Base-by-base conservation (phyloP, 2,113 vertebrate genomes). In the Microcebus ravelobensis region DNA sequence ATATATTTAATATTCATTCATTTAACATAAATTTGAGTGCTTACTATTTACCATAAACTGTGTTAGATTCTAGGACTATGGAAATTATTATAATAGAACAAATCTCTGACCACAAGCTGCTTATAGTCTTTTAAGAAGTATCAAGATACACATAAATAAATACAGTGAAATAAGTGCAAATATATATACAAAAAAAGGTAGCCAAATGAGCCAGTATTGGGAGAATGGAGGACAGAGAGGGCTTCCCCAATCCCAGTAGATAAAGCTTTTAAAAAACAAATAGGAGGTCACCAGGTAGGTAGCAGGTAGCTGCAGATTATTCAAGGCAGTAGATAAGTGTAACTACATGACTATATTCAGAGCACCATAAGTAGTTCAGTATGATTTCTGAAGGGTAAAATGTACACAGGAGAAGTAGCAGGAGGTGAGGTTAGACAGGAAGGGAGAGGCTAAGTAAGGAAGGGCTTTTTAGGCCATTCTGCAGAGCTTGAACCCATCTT, bases 341-440 rank as follows among this genome's bases (percentile, higher is more conserved):
- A 79, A 79, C 20, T 57, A 21, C 29, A 65, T 83, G 48, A 15
- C 76, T 59, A 2, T 73, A 36, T 91, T 65, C n/a, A 79, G 23
- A n/a, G 65, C 34, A 18, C 90, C 57, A 6, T 87, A 74, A 73
- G 29, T n/a, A 55, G 59, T 15, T 89, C 65, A n/a, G 65, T 74
- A 68, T 94, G 80, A 39, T 82, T 90, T 97, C 92, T 70, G 57
- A 92, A 92, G 79, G 48, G 21, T 61, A 68, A 27, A 74, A 48
- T 52, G 42, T 91, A 18, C 18, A 31, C 8, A 90, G 81, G 57
- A 48, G 25, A n/a, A 81, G 39, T 67, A 65, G 21, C 7, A 63
- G 86, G n/a, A 61, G 73, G 73, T 61, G 2, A 88, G 59, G 20
- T 48, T 59, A 63, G 42, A 42, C 50, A n/a, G 34, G 55, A 71